These are phyloP conservation scores for Bucco capensis DNA, from an alignment of 2,113 vertebrate species.

Conservation along the genomic window DNA sequence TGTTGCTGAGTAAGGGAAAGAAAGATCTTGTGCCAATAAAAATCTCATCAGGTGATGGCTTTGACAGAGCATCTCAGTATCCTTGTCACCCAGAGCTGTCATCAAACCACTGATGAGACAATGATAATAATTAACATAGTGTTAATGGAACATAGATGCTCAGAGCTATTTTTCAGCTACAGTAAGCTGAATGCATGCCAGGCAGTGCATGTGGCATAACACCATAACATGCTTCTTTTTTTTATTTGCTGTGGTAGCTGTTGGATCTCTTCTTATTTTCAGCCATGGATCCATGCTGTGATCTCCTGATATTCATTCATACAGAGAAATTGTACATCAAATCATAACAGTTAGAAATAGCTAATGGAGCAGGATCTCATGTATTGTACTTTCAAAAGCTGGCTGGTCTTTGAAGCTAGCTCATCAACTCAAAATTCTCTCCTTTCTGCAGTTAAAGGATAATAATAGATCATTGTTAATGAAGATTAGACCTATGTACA, in stretches of 20 bases:
- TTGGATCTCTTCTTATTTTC: constrained; percentile 24
- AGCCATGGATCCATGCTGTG: background rate
- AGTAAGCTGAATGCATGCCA: constrained; percentile 73
- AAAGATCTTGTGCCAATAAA: constrained; percentile 71
- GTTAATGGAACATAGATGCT: constrained; percentile 70
- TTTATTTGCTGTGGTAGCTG: constrained; percentile 27
- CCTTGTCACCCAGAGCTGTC: constrained; percentile 74
- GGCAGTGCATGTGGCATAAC: constrained; percentile 56
- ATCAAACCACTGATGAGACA: constrained; percentile 77
- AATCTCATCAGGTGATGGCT: constrained; percentile 74
- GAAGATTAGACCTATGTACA: background rate
- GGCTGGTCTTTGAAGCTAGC: background rate
- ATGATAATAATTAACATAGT: constrained; percentile 79
- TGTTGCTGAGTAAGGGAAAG: constrained; percentile 63
- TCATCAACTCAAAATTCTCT: background rate
- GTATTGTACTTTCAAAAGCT: background rate
- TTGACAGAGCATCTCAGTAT: constrained; percentile 72
- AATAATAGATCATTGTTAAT: background rate
- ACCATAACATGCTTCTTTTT: constrained; percentile 42
- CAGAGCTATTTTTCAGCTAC: constrained; percentile 75
- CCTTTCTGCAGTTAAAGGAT: background rate
- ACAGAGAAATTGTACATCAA: background rate
- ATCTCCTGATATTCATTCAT: background rate
- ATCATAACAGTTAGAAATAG: background rate
- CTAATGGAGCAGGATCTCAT: background rate